Percentiles rank a stretch among this genome's conserved stretches.
Conservation (phyloP, 2,797 vertebrate species). For the Melanotaenia nigrans region DNA sequence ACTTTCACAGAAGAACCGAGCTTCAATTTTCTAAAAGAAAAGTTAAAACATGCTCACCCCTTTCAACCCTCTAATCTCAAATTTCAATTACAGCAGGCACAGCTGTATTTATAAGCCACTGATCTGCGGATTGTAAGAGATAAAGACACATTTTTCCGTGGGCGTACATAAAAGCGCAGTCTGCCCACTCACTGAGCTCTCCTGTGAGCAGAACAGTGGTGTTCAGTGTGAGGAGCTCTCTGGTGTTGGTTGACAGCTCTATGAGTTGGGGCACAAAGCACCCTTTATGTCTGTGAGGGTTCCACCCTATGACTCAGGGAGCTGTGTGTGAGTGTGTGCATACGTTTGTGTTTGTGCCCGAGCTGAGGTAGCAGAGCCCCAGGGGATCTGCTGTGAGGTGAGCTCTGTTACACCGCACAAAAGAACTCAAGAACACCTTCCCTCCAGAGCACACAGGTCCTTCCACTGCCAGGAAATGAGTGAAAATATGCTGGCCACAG, state of each 20-base stretch:
- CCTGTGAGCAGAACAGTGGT: slow-evolving; percentile 65
- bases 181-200: slow-evolving; percentile 59
- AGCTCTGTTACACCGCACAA: slow-evolving; percentile 80
- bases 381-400: slow-evolving; percentile 72
- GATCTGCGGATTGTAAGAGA: slow-evolving; percentile 41
- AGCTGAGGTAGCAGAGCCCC: slow-evolving; percentile 61
- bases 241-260: slow-evolving; percentile 80
- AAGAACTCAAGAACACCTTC: slow-evolving; percentile 73
- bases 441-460: slow-evolving; percentile 59
- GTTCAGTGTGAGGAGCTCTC: slow-evolving; percentile 69
- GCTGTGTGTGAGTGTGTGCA: slow-evolving; percentile 30
- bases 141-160: slow-evolving; percentile 46
- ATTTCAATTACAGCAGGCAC: slow-evolving; percentile 29
- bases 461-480: slow-evolving; percentile 66
- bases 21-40: neutral
- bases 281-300: slow-evolving; percentile 78
- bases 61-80: slow-evolving; percentile 12
- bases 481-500: slow-evolving; percentile 62
- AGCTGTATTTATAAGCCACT: slow-evolving; percentile 36
- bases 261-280: slow-evolving; percentile 79
- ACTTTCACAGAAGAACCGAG: neutral
- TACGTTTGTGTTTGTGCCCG: slow-evolving; percentile 41
- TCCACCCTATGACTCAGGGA: slow-evolving; percentile 80
- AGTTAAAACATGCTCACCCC: neutral
- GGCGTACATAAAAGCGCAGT: slow-evolving; percentile 55